Percentiles rank a stretch among this genome's conserved stretches.
Conservation (phyloP, 2,113 vertebrate genomes). For the Manacus vitellinus region DNA sequence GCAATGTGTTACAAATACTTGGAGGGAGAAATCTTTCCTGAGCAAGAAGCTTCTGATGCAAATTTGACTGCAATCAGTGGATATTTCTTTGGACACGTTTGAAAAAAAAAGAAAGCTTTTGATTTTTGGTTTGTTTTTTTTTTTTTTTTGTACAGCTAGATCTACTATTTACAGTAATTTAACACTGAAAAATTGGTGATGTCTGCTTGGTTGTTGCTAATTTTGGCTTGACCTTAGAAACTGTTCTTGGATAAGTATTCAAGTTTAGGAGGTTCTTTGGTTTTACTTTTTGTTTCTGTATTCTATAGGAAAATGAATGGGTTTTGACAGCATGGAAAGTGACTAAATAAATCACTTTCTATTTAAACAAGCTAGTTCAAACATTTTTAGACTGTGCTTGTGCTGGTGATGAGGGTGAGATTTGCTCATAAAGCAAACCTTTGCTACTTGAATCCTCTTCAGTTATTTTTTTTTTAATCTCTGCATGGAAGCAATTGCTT, state of each 20-base stretch:
- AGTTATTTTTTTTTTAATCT: conserved; percentile 61
- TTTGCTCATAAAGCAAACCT: conserved; percentile 52
- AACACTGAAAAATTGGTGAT: conserved; percentile 41
- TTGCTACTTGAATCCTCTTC: conserved; percentile 52
- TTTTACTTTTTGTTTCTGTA: conserved; percentile 22
- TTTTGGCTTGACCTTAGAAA: conserved; percentile 69
- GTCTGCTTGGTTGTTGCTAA: conserved; percentile 64
- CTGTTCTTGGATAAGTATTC: conserved; percentile 49
- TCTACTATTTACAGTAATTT: conserved; percentile 49
- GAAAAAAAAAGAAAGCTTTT: neutral
- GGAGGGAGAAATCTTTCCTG: neutral
- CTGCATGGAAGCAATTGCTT: conserved; percentile 57
- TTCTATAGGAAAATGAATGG: conserved; percentile 42
- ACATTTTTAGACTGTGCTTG: conserved; percentile 61
- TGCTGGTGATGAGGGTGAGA: conserved; percentile 38
- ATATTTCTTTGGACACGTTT: conserved; percentile 38
- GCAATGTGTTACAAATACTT: neutral
- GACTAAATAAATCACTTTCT: conserved; percentile 55
- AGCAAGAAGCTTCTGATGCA: conserved; percentile 46
- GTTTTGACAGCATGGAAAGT: conserved; percentile 28
- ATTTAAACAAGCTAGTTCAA: conserved; percentile 62
- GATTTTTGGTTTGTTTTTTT: neutral
- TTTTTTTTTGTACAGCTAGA: neutral
- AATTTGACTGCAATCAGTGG: neutral
- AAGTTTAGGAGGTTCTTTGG: conserved; percentile 12